A percentile compares a stretch with the other conserved stretches of the same genome.
Conservation (phyloP, 2,797 vertebrate species). For the Denticeps clupeoides region DNA sequence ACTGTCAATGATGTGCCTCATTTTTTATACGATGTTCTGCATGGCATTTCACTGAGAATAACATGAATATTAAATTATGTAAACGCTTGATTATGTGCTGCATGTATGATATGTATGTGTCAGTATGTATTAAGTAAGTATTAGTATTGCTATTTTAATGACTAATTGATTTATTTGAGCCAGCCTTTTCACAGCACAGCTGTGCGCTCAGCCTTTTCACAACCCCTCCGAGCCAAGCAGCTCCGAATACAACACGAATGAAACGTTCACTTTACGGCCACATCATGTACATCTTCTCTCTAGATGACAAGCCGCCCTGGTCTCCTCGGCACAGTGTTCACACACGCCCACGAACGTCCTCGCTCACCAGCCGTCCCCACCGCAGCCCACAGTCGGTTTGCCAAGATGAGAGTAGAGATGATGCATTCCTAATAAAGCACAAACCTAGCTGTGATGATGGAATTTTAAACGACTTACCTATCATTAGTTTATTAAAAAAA, state of each 20-base stretch:
- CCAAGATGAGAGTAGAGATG: constrained; percentile 45
- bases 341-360: constrained; percentile 10
- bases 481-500: constrained; percentile 64
- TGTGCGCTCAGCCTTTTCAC: constrained; percentile 6
- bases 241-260: constrained; percentile 4
- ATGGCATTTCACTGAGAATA: too few species aligned
- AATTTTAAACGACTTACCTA: constrained; percentile 59
- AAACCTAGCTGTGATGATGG: constrained; percentile 53
- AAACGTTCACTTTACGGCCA: constrained; percentile 1
- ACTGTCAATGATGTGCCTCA: too few species aligned
- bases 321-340: constrained; percentile 5
- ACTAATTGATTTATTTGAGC: constrained; percentile 19
- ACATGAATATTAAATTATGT: too few species aligned
- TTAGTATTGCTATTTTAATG: constrained; percentile 14
- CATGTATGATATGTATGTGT: constrained; percentile 1
- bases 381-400: constrained; percentile 36
- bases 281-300: constrained; percentile 21
- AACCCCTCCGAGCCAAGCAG: constrained; percentile 14
- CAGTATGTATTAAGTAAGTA: constrained; percentile 3
- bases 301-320: neutral
- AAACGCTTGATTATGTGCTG: neutral
- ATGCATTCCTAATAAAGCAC: constrained; percentile 44
- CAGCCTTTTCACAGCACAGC: constrained; percentile 9
- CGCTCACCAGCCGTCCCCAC: too few species aligned
- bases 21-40: too few species aligned